These are phyloP conservation scores for Tachuris rubrigastra DNA, from an alignment of 2,113 vertebrate species.

Conservation along the genomic window DNA sequence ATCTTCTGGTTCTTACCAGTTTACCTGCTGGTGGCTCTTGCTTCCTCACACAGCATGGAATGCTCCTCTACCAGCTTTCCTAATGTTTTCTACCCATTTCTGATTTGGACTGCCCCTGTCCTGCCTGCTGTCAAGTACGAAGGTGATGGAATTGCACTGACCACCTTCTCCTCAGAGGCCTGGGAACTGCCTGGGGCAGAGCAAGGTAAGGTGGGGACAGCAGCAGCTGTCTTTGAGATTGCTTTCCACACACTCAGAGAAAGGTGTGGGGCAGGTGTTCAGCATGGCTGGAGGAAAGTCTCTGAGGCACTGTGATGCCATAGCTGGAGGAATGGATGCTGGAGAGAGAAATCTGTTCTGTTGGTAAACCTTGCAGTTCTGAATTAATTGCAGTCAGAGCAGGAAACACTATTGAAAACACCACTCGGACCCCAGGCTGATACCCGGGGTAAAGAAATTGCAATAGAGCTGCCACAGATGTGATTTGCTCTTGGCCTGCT, in stretches of 20 bases:
- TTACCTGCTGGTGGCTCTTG: background rate
- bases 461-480: background rate
- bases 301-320: accelerated
- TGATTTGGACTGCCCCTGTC: background rate
- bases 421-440: background rate
- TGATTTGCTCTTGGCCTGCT: accelerated
- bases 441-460: background rate
- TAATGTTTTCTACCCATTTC: accelerated
- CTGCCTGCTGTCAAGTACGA: background rate
- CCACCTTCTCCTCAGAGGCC: background rate
- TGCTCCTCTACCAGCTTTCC: background rate
- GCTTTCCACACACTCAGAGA: accelerated
- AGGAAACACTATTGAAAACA: background rate
- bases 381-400: background rate
- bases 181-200: background rate
- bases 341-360: background rate
- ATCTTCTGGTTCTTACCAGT: background rate
- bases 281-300: background rate
- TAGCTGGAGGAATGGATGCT: background rate
- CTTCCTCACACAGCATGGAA: background rate
- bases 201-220: background rate
- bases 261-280: background rate
- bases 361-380: background rate
- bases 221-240: background rate
- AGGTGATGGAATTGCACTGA: background rate